Conservation (phyloP, 1,140 invertebrate genomes). For the Babylonia areolata region DNA sequence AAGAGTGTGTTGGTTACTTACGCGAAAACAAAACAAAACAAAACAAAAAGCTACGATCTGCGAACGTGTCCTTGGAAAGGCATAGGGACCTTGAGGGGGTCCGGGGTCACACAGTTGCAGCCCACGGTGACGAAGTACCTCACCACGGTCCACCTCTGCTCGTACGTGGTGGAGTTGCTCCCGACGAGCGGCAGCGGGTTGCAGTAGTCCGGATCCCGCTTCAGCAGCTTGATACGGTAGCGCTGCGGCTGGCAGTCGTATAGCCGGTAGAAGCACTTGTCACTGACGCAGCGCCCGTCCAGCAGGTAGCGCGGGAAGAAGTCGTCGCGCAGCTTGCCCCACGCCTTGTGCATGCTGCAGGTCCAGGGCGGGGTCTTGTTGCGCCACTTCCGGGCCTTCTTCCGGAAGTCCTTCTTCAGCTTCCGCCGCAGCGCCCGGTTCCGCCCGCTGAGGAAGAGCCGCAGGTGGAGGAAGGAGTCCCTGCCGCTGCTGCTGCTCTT, state of each 20-base stretch:
- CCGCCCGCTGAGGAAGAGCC: constrained; percentile 39
- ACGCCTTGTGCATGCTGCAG: constrained; percentile 52
- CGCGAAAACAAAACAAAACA: too few species aligned
- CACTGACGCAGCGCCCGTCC: constrained; percentile 53
- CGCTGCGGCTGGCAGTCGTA: constrained; percentile 61
- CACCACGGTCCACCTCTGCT: constrained; percentile 59
- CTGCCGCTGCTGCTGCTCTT: constrained; percentile 30
- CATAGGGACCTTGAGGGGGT: not conserved
- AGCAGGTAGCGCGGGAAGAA: constrained; percentile 56
- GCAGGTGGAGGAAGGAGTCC: constrained; percentile 37
- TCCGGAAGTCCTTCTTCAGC: constrained; percentile 51
- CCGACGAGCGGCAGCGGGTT: constrained; percentile 57
- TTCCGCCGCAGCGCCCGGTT: constrained; percentile 51
- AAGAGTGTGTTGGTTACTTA: too few species aligned
- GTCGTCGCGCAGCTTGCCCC: constrained; percentile 48
- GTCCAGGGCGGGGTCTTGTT: constrained; percentile 57
- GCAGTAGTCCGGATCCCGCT: constrained; percentile 58
- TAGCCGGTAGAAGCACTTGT: constrained; percentile 63
- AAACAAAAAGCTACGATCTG: not conserved
- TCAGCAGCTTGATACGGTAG: constrained; percentile 60
- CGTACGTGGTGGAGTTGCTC: constrained; percentile 57
- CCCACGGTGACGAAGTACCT: constrained; percentile 56
- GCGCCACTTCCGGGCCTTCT: constrained; percentile 41
- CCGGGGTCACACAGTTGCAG: constrained; percentile 55
- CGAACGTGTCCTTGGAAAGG: not conserved